Base-by-base conservation (phyloP, 1,140 invertebrate species). In the Papilio xuthus region DNA sequence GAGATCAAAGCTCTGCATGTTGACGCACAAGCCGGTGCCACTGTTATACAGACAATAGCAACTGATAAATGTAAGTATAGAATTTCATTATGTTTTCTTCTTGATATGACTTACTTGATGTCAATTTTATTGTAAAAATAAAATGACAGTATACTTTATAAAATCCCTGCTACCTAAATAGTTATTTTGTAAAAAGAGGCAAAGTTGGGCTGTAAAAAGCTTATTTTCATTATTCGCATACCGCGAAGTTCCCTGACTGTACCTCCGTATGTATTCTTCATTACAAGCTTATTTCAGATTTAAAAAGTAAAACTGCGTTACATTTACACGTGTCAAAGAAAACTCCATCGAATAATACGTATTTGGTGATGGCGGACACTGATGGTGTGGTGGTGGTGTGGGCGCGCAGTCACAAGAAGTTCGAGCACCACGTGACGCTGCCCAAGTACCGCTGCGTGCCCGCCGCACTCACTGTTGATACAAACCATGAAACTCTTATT, bases 381-480 rank as follows among this genome's bases (percentile, higher is more conserved):
- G 82, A 92, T 47, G 94, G 95, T 47, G 93, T 94, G 73, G 95
- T 97, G 41, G 95, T 94, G 4, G 91, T 97, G 4, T 97, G 96
- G 95, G 81, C 83, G 6, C 79, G 77, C 13, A 85, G 92, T 67
- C 78, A 91, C 42, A 93, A 86, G 72, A 91, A 92, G 80, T 95
- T 88, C 74, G 93, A 94, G 85, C 92, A 93, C 92, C 79, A 95
- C 56, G 87, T 95, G 73, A 93, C 94, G 70, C 88, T 97, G 78
- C 97, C 97, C 0, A 95, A 94, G n/a, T 96, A 97, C 84, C 87
- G 90, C 2, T 96, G 94, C 71, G 89, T 95, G 41, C 95, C 96
- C 0, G 96, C 96, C 0, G 96, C 96, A 0, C 88, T 97, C 80
- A 94, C 95, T 4, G 91, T 97, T 10, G 95, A 97, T 80, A 92